A percentile compares a stretch with the other conserved stretches of the same genome.
These are phyloP conservation scores for Dolichotis patagonum DNA, from an alignment of 2,113 vertebrate species.

Conservation along the genomic window DNA sequence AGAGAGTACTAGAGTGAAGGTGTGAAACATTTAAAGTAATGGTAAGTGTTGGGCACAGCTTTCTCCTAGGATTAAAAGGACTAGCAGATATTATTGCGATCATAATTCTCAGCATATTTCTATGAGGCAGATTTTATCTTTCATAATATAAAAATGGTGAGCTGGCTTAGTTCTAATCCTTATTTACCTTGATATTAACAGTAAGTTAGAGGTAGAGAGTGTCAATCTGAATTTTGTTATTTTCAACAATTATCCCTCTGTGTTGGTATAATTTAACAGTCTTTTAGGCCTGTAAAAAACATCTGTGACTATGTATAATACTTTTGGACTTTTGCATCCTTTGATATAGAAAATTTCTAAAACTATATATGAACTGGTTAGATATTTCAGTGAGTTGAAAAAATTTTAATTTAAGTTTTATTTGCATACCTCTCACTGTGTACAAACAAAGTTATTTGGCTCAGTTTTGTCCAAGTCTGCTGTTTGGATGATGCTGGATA, in stretches of 20 bases:
- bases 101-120: neutral
- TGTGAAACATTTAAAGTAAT: conserved; percentile 3
- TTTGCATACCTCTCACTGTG: neutral
- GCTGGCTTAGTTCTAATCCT: neutral
- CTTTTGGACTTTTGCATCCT: neutral
- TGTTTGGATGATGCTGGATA: neutral
- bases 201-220: neutral
- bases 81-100: neutral
- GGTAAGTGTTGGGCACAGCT: neutral
- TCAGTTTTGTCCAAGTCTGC: neutral
- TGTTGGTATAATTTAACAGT: neutral
- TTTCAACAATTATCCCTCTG: neutral
- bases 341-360: neutral
- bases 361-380: neutral
- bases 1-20: neutral
- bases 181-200: neutral
- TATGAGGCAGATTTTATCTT: neutral
- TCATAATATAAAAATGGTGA: neutral
- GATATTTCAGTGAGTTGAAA: neutral
- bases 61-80: neutral
- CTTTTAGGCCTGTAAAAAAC: neutral
- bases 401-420: neutral
- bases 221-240: neutral
- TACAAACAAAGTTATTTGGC: neutral
- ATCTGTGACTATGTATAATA: neutral